Base-by-base conservation (phyloP, 2,888 invertebrate species). In the Spatulosminthurus flaviceps region DNA sequence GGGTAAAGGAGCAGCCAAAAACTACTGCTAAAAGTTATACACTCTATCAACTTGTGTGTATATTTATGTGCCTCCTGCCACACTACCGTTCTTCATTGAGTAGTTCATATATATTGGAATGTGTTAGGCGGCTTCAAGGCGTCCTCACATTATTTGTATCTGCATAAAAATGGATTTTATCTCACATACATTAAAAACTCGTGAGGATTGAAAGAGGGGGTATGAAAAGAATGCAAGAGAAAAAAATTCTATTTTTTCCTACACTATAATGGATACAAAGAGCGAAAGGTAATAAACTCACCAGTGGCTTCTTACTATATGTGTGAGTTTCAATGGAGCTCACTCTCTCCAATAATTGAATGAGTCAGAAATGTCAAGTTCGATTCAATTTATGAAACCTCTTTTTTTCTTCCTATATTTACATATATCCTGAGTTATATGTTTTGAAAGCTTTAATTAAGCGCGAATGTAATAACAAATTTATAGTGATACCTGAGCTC, bases 281-380 rank as follows among this genome's bases (percentile, higher is more conserved):
- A 70, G 22, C 41, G 41, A 70, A 22, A n/a, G 29, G 41, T 70
- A 70, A 70, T 70, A 34, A 70, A 70, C 70, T 70, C 67, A 67
- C 67, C 67, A 41, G 34, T 41, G 22, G 34, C 67, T n/a, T 28
- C n/a, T n/a, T n/a, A n/a, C n/a, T n/a, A n/a, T n/a, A n/a, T n/a
- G 4, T 28, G 16, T 19, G 16, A 16, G 51, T 51, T 51, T 51
- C 51, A 51, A 51, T 51, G n/a, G 51, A 11, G 51, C 16, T 51
- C 9, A 11, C 64, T 5, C 24, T 64, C 26, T 2, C 19, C 4
- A 4, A 67, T 67, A 67, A 67, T 67, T 28, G 67, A 67, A 67
- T 28, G 67, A 67, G 29, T 67, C 67, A 67, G 28, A 67, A 67
- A 67, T 67, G 67, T 67, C 26, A 67, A 67, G 26, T 13, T 28